Evolutionary conservation across 2,888 invertebrate species (phyloP), one percentile per base, ranked within the genome.

Genomic region (Ceramica pisi): DNA sequence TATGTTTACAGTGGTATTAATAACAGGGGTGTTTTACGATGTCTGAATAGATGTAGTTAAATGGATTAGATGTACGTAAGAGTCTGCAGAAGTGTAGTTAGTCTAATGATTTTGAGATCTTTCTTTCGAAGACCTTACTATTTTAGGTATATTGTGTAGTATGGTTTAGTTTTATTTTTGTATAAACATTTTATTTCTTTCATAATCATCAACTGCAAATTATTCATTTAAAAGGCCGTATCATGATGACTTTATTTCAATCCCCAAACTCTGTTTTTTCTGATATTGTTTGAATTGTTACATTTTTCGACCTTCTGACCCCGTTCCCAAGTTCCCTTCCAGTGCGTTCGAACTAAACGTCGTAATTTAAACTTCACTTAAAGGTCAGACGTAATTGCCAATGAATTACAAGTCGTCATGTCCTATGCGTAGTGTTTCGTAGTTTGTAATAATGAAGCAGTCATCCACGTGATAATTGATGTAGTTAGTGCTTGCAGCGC

Each of bases 381-480:
- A 87, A 90, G 91, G 90, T 89, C 89, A 86, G 75, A 62, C 68
- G 77, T 90, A 91, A 92, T 91, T 91, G 90, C 74, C 90, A 90
- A 91, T 91, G 92, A 92, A 91, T 91, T 89, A 90, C 87, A 89
- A 90, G 88, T 82, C 87, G 71, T 83, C 82, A 73, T 80, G 81
- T 79, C 80, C 81, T 82, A 84, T 86, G 85, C 78, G 81, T 82
- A 77, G 74, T 75, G 74, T 70, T 69, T 64, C 75, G 63, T 80
- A 86, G 88, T 89, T 87, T 86, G 90, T 90, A 90, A 90, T 90
- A 88, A 89, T 88, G 87, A 87, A 88, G 87, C 86, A 86, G 86
- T 84, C 86, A 84, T 85, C 80, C 81, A 71, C 69, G 78, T 78
- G 68, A 76, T 89, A 87, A 90, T 88, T 89, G 87, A 84, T 75